A percentile compares a stretch with the other conserved stretches of the same genome.
phyloP scores from a whole-genome alignment of 2,888 invertebrate genomes.

The Morpho deidamia region DNA sequence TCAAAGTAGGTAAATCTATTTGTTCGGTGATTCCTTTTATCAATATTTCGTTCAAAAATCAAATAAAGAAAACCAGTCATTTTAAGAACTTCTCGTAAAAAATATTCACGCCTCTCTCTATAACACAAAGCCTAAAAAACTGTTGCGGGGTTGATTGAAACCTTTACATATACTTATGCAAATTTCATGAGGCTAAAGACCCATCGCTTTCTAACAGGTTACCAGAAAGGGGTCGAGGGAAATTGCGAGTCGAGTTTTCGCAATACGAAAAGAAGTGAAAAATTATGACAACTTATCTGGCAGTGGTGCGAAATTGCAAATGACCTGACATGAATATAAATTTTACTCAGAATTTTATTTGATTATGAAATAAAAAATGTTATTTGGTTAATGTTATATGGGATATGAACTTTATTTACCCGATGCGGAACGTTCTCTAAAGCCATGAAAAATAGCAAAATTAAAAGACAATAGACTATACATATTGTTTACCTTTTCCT shows the following conservation, averaged over 20 bases:
- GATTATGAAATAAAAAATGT: no score
- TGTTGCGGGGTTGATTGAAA: slow-evolving; percentile 24
- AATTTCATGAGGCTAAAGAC: slow-evolving; percentile 24
- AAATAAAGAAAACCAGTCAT: slow-evolving; percentile 9
- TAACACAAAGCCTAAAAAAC: slow-evolving; percentile 23
- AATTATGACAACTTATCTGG: background rate
- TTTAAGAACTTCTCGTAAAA: slow-evolving; percentile 8
- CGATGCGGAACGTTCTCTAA: no score
- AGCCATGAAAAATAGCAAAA: no score
- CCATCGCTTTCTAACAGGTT: slow-evolving; percentile 17
- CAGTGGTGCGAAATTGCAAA: background rate
- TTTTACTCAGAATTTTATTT: background rate
- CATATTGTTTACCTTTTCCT: no score
- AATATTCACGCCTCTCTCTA: slow-evolving; percentile 12
- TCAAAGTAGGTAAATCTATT: background rate
- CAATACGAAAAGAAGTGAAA: background rate
- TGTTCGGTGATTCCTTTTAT: no score
- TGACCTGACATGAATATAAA: background rate
- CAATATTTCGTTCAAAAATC: slow-evolving; percentile 1
- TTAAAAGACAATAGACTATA: no score
- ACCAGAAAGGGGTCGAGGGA: slow-evolving; percentile 9
- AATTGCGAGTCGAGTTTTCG: slow-evolving; percentile 9
- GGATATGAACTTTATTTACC: no score
- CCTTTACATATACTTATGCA: slow-evolving; percentile 27
- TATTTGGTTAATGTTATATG: no score